Evolutionary conservation across 2,888 invertebrate species (phyloP), one percentile per base, ranked within the genome.

Genomic region (Drosophila paranaensis): DNA sequence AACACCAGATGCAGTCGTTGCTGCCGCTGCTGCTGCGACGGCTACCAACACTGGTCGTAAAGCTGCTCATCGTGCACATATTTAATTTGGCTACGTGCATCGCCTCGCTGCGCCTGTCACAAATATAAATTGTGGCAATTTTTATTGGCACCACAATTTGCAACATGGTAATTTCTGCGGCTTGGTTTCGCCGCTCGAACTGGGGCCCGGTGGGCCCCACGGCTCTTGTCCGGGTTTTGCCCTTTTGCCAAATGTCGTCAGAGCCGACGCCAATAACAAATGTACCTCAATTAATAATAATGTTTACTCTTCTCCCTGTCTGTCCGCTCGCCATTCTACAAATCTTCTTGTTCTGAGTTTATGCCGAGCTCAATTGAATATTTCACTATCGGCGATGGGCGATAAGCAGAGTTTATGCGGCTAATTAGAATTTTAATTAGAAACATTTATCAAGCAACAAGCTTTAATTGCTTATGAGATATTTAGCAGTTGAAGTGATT

Each of bases 51-150:
- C 45, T 65, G 46, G 39, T 46, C 66, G 54, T 27, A 53, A 39
- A 65, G 33, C 45, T 45, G 62, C 63, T 51, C 69, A 60, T 78
- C 62, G 70, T 65, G 60, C 60, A 70, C 63, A 71, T 63, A 77
- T 74, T 77, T 79, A 71, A 77, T 74, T 69, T 79, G 68, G 57
- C 54, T 50, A 66, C 60, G 53, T 46, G 62, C 67, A 61, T 46
- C 81, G 81, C 70, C 25, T 30, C 20, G 43, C 43, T 56, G 56
- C 43, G 74, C 74, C 89, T 86, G 90, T 90, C 89, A 84, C 71
- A 77, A 71, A 73, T 82, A 81, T 84, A 88, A 86, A 90, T 88
- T 79, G 88, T 79, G 74, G 89, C 83, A 79, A 78, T 88, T 88
- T 64, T 80, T 79, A 71, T 76, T 63, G 65, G 40, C 75, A 70